These are phyloP conservation scores for Rhodophaea formosa DNA, from an alignment of 2,888 invertebrate genomes.

Conservation along the genomic window DNA sequence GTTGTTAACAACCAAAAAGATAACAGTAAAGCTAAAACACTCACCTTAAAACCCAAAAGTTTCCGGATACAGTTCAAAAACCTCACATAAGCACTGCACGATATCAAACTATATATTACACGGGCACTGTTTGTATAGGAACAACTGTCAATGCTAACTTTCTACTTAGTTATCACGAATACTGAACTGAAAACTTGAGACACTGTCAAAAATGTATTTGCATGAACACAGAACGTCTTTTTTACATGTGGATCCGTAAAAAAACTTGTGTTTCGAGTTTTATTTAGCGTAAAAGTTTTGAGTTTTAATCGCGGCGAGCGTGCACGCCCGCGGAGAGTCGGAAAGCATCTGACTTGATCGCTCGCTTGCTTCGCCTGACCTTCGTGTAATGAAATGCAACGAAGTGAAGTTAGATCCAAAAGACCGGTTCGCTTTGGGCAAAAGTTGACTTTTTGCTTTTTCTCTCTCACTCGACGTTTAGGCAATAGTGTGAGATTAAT, in stretches of 20 bases:
- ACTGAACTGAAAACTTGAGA: slow-evolving; percentile 22
- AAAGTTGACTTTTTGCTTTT: slow-evolving; percentile 58
- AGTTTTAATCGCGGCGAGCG: slow-evolving; percentile 34
- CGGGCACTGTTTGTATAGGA: slow-evolving; percentile 45
- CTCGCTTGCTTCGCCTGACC: slow-evolving; percentile 53
- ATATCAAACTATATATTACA: slow-evolving; percentile 42
- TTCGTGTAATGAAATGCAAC: slow-evolving; percentile 64
- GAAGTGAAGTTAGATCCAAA: slow-evolving; percentile 59
- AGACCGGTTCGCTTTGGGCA: slow-evolving; percentile 74
- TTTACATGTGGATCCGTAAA: slow-evolving; percentile 42
- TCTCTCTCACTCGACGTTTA: slow-evolving; percentile 45
- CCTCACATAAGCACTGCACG: slow-evolving; percentile 53
- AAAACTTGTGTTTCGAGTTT: slow-evolving; percentile 43
- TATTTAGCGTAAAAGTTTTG: slow-evolving; percentile 55
- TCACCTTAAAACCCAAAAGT: slow-evolving; percentile 46
- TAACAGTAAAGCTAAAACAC: slow-evolving; percentile 30
- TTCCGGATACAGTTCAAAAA: slow-evolving; percentile 50
- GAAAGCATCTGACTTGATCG: slow-evolving; percentile 48
- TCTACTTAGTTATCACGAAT: slow-evolving; percentile 40
- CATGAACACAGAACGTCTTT: slow-evolving; percentile 32
- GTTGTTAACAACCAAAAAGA: neutral
- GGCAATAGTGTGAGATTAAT: slow-evolving; percentile 28
- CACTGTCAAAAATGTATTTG: slow-evolving; percentile 20
- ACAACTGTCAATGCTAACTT: slow-evolving; percentile 54
- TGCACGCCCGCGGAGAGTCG: slow-evolving; percentile 35